Base-by-base conservation (phyloP, 1,140 invertebrate species). In the Solen grandis region DNA sequence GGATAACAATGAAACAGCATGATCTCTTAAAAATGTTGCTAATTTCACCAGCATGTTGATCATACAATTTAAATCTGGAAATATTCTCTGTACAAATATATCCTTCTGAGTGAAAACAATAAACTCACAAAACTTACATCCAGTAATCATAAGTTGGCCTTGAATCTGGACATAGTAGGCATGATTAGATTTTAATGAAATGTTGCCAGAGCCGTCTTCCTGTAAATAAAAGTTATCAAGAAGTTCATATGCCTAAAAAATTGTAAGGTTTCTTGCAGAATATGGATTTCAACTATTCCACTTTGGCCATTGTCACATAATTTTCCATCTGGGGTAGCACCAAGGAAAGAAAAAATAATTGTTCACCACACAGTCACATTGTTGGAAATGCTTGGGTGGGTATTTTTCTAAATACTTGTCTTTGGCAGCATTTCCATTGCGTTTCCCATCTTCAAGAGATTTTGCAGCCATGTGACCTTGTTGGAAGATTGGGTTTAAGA, bases 281-380 rank as follows among this genome's bases (percentile, higher is more conserved):
- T 46, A 46, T 46, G 41, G 41, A 19, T 19, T 46, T 46, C 41
- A 46, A 8, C 41, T 46, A 46, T 46, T 46, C 41, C 41, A 46
- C 41, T 46, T 46, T 46, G 41, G 41, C 41, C 41, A 46, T 46
- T 46, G 36, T 72, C 59, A 65, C 78, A 84, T 22, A 82, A 46
- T 46, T 73, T 77, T 2, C 79, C 73, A 78, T 84, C 73, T 22
- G 83, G 74, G 36, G 79, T 46, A 14, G 74, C 79, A 55, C 54
- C 74, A 46, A 82, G 10, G 62, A 82, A 84, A 41, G 74, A 68
- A 55, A 82, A n/a, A 84, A 25, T 16, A 8, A 4, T 72, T 60
- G 33, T 78, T 79, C 8, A 82, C 63, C 13, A 84, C 50, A 10
- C 82, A 65, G 2, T 68, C 80, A 79, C 74, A 78, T 8, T 78